Conservation (phyloP, 1,140 invertebrate species). For the Choristoneura fumiferana region DNA sequence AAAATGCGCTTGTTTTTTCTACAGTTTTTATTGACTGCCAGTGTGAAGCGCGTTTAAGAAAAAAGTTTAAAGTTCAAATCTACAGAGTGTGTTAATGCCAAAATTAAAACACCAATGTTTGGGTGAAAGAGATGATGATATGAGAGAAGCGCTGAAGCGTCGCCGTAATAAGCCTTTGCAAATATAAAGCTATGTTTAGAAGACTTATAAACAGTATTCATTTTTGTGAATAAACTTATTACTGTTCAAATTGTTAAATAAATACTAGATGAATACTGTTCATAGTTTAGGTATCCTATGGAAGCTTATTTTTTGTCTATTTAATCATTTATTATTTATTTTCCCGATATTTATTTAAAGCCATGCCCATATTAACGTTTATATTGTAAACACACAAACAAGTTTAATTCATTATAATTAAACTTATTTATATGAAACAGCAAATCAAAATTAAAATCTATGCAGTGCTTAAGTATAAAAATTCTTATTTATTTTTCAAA, state of each 20-base stretch:
- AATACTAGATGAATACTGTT: not conserved
- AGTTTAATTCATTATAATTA: conserved; percentile 9
- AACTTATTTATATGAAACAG: conserved; percentile 19
- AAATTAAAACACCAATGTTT: conserved; percentile 7
- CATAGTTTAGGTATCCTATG: not conserved
- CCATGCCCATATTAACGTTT: conserved; percentile 28
- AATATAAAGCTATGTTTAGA: conserved; percentile 41
- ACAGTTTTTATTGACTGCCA: conserved; percentile 12
- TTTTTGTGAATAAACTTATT: not conserved
- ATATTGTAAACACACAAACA: not conserved
- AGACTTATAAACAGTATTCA: not conserved
- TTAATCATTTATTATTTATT: not conserved
- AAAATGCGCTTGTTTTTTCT: not conserved
- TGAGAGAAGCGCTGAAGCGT: conserved; percentile 68
- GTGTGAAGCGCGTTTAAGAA: conserved; percentile 6
- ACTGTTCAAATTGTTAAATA: not conserved
- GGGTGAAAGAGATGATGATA: conserved; percentile 29
- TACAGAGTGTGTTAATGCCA: conserved; percentile 4
- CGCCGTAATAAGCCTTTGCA: conserved; percentile 42
- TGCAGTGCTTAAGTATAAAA: conserved; percentile 3
- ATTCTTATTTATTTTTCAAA: too few relatives aligned
- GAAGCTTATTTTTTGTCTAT: not conserved
- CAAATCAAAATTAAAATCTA: conserved; percentile 25
- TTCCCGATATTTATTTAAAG: conserved; percentile 19
- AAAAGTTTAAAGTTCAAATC: not conserved